A percentile compares a stretch with the other conserved stretches of the same genome.
These are phyloP conservation scores for Proctacanthus coquilletti DNA, from an alignment of 1,140 invertebrate genomes.

Conservation along the genomic window DNA sequence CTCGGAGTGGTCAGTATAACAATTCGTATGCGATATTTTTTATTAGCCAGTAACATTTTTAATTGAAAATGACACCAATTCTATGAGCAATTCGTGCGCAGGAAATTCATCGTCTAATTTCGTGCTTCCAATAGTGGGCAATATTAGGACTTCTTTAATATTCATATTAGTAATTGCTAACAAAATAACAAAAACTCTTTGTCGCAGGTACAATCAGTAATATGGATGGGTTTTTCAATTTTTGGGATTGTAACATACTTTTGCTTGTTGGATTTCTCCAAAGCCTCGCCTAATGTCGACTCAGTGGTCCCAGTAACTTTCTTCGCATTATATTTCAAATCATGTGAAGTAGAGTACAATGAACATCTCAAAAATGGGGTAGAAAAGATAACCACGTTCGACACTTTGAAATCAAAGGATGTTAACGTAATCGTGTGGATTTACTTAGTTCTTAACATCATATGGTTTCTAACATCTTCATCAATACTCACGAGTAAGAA, in stretches of 20 bases:
- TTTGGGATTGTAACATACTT: neutral
- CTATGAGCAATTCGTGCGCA: neutral
- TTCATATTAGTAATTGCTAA: neutral
- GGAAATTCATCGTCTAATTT: neutral
- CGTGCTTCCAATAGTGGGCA: neutral
- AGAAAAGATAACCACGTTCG: too few species aligned
- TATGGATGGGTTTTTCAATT: neutral
- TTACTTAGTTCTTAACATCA: constrained; percentile 17
- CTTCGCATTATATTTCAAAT: constrained; percentile 21
- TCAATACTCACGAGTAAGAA: constrained; percentile 19
- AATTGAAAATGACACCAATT: neutral
- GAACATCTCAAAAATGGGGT: too few species aligned
- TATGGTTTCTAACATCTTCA: constrained; percentile 18
- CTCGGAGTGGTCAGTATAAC: neutral
- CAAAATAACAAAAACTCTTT: neutral
- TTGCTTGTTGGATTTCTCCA: neutral
- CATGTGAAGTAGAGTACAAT: constrained; percentile 8
- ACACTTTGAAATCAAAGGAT: too few species aligned
- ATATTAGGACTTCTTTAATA: neutral
- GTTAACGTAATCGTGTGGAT: constrained; percentile 12
- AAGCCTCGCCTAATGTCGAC: constrained; percentile 10
- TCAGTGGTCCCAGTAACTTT: constrained; percentile 14
- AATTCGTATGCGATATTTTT: neutral
- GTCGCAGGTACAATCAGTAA: neutral
- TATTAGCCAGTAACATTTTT: neutral